Base-by-base conservation (phyloP, 2,888 invertebrate species). In the Ormyrus rosae region DNA sequence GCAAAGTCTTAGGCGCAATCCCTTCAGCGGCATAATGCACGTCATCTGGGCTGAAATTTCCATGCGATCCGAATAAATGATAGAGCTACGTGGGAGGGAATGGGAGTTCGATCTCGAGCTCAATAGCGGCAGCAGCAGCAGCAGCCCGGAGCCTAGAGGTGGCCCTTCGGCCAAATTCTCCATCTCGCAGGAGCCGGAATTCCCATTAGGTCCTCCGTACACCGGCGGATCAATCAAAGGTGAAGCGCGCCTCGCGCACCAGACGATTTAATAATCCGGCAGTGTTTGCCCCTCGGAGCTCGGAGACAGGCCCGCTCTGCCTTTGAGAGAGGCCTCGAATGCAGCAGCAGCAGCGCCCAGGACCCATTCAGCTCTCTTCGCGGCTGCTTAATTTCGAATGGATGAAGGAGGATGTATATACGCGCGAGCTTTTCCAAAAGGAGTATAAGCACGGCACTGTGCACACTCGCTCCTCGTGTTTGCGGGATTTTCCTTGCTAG, bases 221-320 rank as follows among this genome's bases (percentile, higher is more conserved):
- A 34, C 55, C n/a, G 10, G 34, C 46, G 83, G 83, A 85, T 86
- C 86, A 87, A 89, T 89, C 87, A 88, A 87, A 88, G 87, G 86
- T 86, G 85, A 86, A 87, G 86, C 86, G 86, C 84, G 73, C 8
- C 9, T 84, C 83, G 61, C 56, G 73, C 80, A 80, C 70, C 78
- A 85, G 87, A 85, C 84, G 86, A 85, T 86, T 88, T 88, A 89
- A 89, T 88, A 88, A 89, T 88, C 87, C 84, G 85, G 85, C 85
- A 83, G 60, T 89, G 89, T 88, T 89, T 89, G 87, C 87, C 83
- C 50, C 34, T n/a, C 8, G 74, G 7, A 45, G 11, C 48, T 46
- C 13, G 34, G 50, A 34, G 63, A 13, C 50, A 50, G 51, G 10
- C 63, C 34, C 46, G 13, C 50, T 13, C 46, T 7, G 19, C 34